phyloP scores from a whole-genome alignment of 1,140 invertebrate genomes.

The Schlechtendalia chinensis region DNA sequence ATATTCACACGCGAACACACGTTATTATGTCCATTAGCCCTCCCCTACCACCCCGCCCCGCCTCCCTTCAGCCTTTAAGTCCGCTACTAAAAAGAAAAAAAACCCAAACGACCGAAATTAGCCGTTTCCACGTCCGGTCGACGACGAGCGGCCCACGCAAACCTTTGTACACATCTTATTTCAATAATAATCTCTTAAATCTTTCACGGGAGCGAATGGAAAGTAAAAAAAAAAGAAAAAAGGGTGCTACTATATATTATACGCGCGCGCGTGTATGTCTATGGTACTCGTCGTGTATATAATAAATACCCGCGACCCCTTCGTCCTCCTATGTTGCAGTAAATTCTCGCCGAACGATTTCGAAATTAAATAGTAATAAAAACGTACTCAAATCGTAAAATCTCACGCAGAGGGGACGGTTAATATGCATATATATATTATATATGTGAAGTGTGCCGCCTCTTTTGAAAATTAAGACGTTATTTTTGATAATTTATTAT shows the following conservation, averaged over 20 bases:
- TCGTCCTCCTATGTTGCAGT: background rate
- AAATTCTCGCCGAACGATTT: background rate
- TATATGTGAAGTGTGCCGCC: background rate
- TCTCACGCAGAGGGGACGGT: conserved; percentile 8
- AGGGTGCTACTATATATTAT: background rate
- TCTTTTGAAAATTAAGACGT: conserved; percentile 36
- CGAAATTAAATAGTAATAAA: conserved; percentile 36
- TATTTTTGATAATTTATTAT: conserved; percentile 35
- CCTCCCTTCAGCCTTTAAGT: too few species aligned
- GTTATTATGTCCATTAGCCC: conserved; percentile 35
- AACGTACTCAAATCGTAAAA: conserved; percentile 37
- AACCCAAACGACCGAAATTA: conserved; percentile 26
- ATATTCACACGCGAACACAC: conserved; percentile 3
- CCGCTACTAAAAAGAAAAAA: background rate
- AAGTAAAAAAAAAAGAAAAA: background rate
- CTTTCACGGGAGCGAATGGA: background rate
- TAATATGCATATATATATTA: background rate
- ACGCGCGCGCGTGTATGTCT: too few species aligned
- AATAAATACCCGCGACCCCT: too few species aligned
- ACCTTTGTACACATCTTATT: conserved; percentile 24
- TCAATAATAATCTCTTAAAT: conserved; percentile 49
- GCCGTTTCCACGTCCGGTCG: conserved; percentile 36
- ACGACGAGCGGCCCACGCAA: conserved; percentile 22
- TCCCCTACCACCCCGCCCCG: too few species aligned
- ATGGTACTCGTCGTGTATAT: too few species aligned